Evolutionary conservation across 2,797 vertebrate species (phyloP).

Genomic region (Garrulus glandarius): DNA sequence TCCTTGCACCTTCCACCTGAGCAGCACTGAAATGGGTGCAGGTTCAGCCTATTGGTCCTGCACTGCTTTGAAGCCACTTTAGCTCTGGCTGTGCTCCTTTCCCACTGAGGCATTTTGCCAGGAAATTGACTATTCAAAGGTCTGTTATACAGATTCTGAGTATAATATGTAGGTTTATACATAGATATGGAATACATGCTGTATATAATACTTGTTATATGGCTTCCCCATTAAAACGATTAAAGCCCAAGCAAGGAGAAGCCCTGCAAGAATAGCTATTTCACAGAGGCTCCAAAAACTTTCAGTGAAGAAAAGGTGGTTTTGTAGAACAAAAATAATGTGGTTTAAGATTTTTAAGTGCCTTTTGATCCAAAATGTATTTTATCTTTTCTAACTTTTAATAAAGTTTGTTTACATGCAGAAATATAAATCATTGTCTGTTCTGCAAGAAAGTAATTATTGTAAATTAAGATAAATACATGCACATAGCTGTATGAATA

Average conservation of each 20-base stretch:
- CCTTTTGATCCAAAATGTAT: not conserved
- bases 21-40: not conserved
- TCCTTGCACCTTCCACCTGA: not conserved
- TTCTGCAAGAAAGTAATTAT: not conserved
- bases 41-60: not conserved
- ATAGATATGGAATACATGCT: rapidly evolving
- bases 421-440: not conserved
- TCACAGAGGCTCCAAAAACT: not conserved
- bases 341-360: not conserved
- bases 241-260: not conserved
- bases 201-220: not conserved
- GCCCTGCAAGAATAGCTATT: not conserved
- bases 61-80: not conserved
- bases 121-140: not conserved
- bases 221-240: not conserved
- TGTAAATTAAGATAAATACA: not conserved
- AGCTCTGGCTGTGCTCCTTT: not conserved
- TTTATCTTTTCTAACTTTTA: not conserved
- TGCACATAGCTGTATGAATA: not conserved
- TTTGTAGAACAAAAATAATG: not conserved
- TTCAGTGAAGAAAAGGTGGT: not conserved
- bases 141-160: not conserved
- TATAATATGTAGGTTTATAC: not conserved
- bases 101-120: not conserved
- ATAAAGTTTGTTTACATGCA: not conserved